Evolutionary conservation across 2,797 vertebrate genomes (phyloP), one percentile per base, ranked within the genome.

Genomic region (Cercopithecus petaurista): DNA sequence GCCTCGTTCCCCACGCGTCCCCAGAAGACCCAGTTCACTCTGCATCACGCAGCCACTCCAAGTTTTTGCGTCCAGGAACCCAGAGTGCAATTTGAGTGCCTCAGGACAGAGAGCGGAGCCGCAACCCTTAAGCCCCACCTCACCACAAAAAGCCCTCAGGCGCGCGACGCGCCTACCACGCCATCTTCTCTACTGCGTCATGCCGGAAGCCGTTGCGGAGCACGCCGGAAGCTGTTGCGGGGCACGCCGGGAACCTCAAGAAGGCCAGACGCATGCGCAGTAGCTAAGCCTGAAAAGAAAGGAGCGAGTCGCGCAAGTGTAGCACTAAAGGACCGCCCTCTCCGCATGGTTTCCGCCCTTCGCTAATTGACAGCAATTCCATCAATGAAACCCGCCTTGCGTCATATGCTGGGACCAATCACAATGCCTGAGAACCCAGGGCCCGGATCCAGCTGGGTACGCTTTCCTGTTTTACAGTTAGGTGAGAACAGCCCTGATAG

Each of bases 121-220:
- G 0, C 72, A 28, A 52, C 13, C 17, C 12, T 24, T 1, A 0
- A 2, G 2, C 1, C 4, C 22, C 28, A 2, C 4, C 21, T 22
- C 3, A 7, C 46, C 8, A 19, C n/a, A 39, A 41, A 72, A 61
- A 11, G 6, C 14, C 36, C 33, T 6, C 33, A 5, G 21, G 5
- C 0, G 0, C 0, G 0, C 1, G 1, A 48, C 39, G 21, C n/a
- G 9, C 7, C 26, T 6, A 9, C 2, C 28, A 11, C 5, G 4
- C 48, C 4, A 6, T 0, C 33, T 30, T 67, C 17, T 5, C 67
- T 28, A 28, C 1, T 2, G 2, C 10, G 4, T 85, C 4, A 21
- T 0, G 12, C 43, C 30, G 10, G 76, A 85, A 90, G 48, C 36
- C 2, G 24, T 48, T 7, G n/a, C 59, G 2, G 0, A 52, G 17